These are phyloP conservation scores for Petrocephalus microphthalmus DNA, from an alignment of 2,113 vertebrate genomes.

Conservation along the genomic window DNA sequence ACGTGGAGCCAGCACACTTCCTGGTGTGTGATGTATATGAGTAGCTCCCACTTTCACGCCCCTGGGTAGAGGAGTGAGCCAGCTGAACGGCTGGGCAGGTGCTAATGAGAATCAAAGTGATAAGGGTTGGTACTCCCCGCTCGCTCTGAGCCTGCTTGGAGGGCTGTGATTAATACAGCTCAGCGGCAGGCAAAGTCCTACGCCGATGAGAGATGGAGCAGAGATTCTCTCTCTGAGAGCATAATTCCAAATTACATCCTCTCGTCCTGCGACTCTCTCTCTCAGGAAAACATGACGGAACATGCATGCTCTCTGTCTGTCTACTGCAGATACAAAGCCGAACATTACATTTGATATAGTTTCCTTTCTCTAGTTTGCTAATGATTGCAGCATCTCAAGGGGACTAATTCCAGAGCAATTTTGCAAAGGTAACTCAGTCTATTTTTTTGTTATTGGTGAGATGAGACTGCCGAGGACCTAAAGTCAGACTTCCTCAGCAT, in stretches of 20 bases:
- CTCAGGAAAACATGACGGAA: background rate
- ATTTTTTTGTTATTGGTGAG: background rate
- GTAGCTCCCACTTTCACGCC: background rate
- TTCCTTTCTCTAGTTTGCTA: background rate
- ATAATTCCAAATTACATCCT: slow-evolving; percentile 12
- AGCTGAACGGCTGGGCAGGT: background rate
- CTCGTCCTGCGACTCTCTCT: background rate
- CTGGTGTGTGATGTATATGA: background rate
- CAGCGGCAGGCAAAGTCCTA: background rate
- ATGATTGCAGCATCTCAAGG: background rate
- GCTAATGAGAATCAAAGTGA: slow-evolving; percentile 15
- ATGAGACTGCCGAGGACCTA: background rate
- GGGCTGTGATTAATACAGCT: slow-evolving; percentile 14
- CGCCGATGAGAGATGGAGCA: background rate
- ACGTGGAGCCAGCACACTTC: background rate
- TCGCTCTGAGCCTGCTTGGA: background rate
- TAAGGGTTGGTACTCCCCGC: background rate
- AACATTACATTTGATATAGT: background rate
- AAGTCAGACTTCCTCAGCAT: no score
- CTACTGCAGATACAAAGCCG: background rate
- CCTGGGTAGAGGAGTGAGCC: background rate
- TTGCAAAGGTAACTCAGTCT: background rate
- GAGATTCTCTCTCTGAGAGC: slow-evolving; percentile 19
- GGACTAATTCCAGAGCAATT: background rate
- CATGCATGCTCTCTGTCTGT: background rate